phyloP scores from a whole-genome alignment of 64 coral and sea anemone species.

The Stichodactyla mertensii region DNA sequence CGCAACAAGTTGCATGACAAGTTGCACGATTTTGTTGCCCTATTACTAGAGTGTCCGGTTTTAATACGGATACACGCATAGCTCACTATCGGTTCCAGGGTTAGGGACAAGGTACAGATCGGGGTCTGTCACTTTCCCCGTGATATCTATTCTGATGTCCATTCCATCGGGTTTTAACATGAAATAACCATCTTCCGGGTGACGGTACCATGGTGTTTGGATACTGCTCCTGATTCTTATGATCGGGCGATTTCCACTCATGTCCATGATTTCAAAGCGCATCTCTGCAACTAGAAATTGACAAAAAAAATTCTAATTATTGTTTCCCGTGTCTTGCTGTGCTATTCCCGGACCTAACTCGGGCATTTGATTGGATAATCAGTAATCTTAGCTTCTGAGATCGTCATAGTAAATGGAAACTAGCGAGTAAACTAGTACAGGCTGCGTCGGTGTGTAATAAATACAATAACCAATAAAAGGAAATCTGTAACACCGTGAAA shows the following conservation, averaged over 20 bases:
- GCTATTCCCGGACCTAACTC: too few species aligned
- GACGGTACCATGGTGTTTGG: slow-evolving; percentile 4
- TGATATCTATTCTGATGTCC: slow-evolving; percentile 31
- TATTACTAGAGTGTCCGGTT: not conserved
- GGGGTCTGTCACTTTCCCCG: slow-evolving; percentile 27
- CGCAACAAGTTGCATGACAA: too few species aligned
- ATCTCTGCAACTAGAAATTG: not conserved
- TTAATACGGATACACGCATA: not conserved
- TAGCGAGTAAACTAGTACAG: too few species aligned
- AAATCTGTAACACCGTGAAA: too few species aligned
- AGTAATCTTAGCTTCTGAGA: too few species aligned
- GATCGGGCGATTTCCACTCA: slow-evolving; percentile 31
- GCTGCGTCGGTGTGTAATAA: too few species aligned
- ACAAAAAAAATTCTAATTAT: not conserved
- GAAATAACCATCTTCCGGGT: slow-evolving; percentile 9
- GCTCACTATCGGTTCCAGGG: not conserved
- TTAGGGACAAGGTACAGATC: not conserved
- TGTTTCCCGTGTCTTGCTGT: too few species aligned
- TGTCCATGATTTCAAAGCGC: slow-evolving; percentile 67
- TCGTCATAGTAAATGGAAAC: too few species aligned
- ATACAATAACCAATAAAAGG: too few species aligned
- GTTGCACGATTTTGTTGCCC: too few species aligned
- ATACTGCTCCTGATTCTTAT: slow-evolving; percentile 28
- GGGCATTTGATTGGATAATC: too few species aligned
- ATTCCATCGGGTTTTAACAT: not conserved